These are phyloP conservation scores for Pterois miles DNA, from an alignment of 2,797 vertebrate genomes.

Conservation along the genomic window DNA sequence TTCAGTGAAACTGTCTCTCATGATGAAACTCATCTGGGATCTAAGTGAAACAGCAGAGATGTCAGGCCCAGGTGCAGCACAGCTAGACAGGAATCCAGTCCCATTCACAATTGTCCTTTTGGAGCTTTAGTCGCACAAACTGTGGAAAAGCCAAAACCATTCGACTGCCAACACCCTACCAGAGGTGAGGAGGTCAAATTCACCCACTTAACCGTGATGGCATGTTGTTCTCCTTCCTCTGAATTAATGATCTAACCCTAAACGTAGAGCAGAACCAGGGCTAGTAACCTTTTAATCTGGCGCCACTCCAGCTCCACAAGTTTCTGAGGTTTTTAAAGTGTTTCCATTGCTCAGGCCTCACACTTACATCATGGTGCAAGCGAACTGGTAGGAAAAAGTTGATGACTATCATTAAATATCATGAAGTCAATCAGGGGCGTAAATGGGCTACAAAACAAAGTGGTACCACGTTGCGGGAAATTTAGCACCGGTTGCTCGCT, in stretches of 20 bases:
- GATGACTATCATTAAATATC: constrained; percentile 68
- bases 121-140: constrained; percentile 54
- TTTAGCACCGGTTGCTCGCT: background rate
- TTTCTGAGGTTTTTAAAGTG: constrained; percentile 33
- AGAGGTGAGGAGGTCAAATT: constrained; percentile 62
- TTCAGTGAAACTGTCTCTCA: constrained; percentile 40
- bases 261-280: constrained; percentile 15
- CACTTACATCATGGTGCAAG: constrained; percentile 57
- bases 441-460: constrained; percentile 48
- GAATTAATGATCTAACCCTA: constrained; percentile 35
- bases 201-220: constrained; percentile 14
- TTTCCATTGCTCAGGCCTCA: constrained; percentile 55
- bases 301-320: constrained; percentile 18
- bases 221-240: constrained; percentile 14
- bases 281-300: constrained; percentile 32
- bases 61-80: constrained; percentile 69
- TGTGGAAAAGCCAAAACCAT: constrained; percentile 52
- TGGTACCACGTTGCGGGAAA: constrained; percentile 17
- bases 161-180: constrained; percentile 49
- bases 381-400: constrained; percentile 52
- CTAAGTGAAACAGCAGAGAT: constrained; percentile 42
- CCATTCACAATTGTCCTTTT: constrained; percentile 66
- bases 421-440: constrained; percentile 43
- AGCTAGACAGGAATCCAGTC: constrained; percentile 53
- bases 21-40: constrained; percentile 52